Evolutionary conservation across 2,888 invertebrate genomes (phyloP), one percentile per base, ranked within the genome.

Genomic region (Mythimna albipuncta): DNA sequence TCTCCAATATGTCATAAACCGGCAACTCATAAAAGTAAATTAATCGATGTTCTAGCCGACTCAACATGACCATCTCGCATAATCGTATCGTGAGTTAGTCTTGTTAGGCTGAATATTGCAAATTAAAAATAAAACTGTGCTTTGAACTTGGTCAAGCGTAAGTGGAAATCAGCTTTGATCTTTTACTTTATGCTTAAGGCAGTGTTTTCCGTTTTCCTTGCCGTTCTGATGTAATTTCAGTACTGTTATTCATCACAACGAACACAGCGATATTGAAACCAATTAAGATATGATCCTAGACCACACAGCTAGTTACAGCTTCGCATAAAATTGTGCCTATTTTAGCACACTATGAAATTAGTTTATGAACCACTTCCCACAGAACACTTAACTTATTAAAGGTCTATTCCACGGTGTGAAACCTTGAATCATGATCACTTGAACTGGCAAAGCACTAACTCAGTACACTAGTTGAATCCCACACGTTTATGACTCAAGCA

Each of bases 401-500:
- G 69, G 69, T 69, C 35, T 81, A 66, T 64, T 75, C 71, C 58
- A 71, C 79, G 59, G 55, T 69, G 66, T 64, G 73, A 85, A 86
- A 81, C 87, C 87, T 88, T 89, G 87, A 85, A 84, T 73, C 83
- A 83, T 86, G 80, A 87, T 83, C 82, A 79, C 76, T 75, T 81
- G 72, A 75, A 74, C 75, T 80, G 65, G 67, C 59, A 65, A 75
- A 75, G 70, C 70, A 86, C 85, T 82, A 86, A 82, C 81, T 79
- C 82, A 75, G 76, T 84, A 79, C 73, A 86, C 84, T 82, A 72
- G 82, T 88, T 88, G 84, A 89, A 84, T 89, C 94, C 93, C 89
- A 94, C 89, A 94, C 94, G 91, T 90, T 75, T 84, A 87, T 95
- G 94, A 95, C 83, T 94, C 94, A 94, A 83, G 86, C 88, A 86